These are phyloP conservation scores for Nycticryphes semicollaris DNA, from an alignment of 2,113 vertebrate species.

Conservation along the genomic window DNA sequence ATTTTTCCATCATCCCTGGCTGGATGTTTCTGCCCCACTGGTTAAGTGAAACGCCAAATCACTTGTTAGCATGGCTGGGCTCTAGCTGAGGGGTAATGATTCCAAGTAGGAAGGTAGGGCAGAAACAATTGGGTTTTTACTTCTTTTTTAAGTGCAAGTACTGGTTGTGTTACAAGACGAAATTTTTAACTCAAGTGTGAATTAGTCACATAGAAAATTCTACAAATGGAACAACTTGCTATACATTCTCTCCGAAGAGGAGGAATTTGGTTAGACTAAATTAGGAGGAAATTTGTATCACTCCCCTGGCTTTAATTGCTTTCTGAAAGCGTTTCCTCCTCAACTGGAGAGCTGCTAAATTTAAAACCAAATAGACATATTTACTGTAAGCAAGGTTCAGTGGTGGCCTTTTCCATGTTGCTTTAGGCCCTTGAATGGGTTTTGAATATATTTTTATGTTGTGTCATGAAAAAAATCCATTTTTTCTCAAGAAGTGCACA, in stretches of 20 bases:
- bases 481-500: background rate
- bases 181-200: background rate
- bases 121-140: background rate
- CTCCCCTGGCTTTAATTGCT: background rate
- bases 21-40: background rate
- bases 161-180: background rate
- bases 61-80: background rate
- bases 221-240: background rate
- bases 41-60: background rate
- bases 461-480: background rate
- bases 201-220: background rate
- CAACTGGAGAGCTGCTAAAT: background rate
- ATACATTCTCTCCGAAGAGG: background rate
- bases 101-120: background rate
- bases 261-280: background rate
- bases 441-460: background rate
- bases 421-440: background rate
- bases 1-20: background rate
- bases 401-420: background rate
- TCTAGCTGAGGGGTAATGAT: background rate
- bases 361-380: background rate
- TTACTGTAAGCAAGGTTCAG: background rate
- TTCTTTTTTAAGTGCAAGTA: background rate
- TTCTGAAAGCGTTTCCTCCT: background rate
- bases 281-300: background rate